Percentiles rank a stretch among this genome's conserved stretches.
Conservation (phyloP, 2,797 vertebrate genomes). For the Varecia variegata region DNA sequence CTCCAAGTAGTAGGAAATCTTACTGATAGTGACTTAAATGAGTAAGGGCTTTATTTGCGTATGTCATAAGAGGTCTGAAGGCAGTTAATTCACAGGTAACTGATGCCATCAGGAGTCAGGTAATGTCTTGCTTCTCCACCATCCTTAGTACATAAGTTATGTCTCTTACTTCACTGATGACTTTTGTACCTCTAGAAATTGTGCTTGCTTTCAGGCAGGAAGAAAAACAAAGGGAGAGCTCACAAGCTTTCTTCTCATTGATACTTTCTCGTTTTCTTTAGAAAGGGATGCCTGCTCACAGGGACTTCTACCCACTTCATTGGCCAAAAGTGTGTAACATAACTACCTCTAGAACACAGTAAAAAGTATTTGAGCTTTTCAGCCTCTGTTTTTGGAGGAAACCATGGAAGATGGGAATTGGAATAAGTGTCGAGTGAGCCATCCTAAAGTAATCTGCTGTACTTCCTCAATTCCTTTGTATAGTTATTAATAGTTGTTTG, state of each 20-base stretch:
- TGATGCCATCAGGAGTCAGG: neutral
- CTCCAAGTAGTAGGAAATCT: neutral
- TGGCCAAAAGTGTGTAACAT: neutral
- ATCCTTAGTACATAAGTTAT: neutral
- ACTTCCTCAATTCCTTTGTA: neutral
- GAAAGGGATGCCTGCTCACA: neutral
- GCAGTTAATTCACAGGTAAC: neutral
- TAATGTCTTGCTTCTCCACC: neutral
- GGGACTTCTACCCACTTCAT: neutral
- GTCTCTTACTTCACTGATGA: neutral
- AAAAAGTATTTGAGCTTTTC: neutral
- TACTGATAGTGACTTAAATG: neutral
- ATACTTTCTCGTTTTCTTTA: neutral
- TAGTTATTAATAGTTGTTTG: neutral
- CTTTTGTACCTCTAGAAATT: constrained; percentile 2
- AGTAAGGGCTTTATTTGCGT: constrained; percentile 16
- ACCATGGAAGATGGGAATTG: neutral
- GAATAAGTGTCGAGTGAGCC: neutral
- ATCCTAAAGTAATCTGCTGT: neutral
- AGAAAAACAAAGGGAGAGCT: neutral
- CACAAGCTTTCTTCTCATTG: neutral
- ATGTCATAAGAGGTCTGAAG: neutral
- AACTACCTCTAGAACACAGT: neutral
- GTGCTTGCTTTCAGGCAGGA: constrained; percentile 12
- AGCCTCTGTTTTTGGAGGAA: neutral